Conservation (phyloP, 2,113 vertebrate species). For the Butorides virescens region DNA sequence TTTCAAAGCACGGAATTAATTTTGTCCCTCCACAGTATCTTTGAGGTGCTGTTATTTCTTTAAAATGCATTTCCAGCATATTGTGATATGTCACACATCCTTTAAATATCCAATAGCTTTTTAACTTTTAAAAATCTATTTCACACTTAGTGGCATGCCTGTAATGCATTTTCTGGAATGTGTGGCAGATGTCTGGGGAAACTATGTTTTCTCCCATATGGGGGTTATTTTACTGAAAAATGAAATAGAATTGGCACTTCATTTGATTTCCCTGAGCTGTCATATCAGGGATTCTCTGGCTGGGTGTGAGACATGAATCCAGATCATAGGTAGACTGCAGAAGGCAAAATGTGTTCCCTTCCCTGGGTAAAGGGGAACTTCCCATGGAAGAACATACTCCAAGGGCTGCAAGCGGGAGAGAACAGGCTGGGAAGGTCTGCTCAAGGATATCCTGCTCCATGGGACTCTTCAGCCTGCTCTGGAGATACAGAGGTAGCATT, state of each 20-base stretch:
- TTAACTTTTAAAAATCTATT: conserved; percentile 48
- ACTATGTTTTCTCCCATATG: conserved; percentile 60
- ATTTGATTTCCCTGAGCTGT: conserved; percentile 47
- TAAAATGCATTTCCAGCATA: conserved; percentile 51
- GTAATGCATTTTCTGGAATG: conserved; percentile 50
- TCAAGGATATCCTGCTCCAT: not conserved
- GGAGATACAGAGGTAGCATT: not conserved
- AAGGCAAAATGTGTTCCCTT: not conserved
- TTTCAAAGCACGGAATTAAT: conserved; percentile 38
- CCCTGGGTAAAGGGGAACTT: not conserved
- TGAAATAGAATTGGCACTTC: conserved; percentile 39
- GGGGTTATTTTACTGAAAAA: conserved; percentile 56
- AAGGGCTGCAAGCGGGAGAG: not conserved
- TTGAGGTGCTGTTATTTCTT: conserved; percentile 38
- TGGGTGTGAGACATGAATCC: conserved; percentile 52
- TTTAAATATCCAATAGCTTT: conserved; percentile 62
- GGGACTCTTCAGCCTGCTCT: not conserved
- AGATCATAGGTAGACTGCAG: not conserved
- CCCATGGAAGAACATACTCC: not conserved
- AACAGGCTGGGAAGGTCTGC: not conserved
- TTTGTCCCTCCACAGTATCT: not conserved
- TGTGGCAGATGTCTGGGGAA: conserved; percentile 65
- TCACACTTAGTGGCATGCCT: conserved; percentile 55
- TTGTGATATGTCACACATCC: conserved; percentile 46
- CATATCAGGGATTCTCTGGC: conserved; percentile 52